Conservation (phyloP, 2,113 vertebrate genomes). For the Pseudorectes ferrugineus region DNA sequence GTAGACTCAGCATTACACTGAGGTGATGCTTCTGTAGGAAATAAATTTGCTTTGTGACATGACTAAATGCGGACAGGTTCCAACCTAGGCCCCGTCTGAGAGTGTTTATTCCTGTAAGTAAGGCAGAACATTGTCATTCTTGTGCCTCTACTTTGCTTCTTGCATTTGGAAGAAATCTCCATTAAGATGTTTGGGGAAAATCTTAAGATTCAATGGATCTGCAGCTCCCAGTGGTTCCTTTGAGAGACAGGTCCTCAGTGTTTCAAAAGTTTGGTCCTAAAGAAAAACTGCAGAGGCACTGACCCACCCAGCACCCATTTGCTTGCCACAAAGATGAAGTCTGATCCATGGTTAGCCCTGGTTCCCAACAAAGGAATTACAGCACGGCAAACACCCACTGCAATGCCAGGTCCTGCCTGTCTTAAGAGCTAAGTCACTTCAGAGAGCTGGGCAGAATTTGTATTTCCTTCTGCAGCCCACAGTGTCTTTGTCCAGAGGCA, state of each 20-base stretch:
- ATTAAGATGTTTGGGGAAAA: neutral
- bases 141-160: neutral
- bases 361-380: neutral
- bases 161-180: neutral
- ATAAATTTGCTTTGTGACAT: neutral
- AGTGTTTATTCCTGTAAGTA: neutral
- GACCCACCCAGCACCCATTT: neutral
- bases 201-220: neutral
- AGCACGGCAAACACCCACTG: accelerated
- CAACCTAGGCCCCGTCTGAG: neutral
- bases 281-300: neutral
- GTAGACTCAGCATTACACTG: neutral
- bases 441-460: neutral
- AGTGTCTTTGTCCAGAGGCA: neutral
- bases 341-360: neutral
- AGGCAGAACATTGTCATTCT: neutral
- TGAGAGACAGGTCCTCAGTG: neutral
- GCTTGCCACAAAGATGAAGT: neutral
- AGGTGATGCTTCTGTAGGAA: neutral
- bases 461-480: neutral
- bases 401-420: neutral
- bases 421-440: neutral
- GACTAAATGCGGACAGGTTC: neutral
- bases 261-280: neutral
- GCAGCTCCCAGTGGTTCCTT: neutral